These are phyloP conservation scores for Malurus elegans DNA, from an alignment of 2,113 vertebrate species.

Conservation along the genomic window DNA sequence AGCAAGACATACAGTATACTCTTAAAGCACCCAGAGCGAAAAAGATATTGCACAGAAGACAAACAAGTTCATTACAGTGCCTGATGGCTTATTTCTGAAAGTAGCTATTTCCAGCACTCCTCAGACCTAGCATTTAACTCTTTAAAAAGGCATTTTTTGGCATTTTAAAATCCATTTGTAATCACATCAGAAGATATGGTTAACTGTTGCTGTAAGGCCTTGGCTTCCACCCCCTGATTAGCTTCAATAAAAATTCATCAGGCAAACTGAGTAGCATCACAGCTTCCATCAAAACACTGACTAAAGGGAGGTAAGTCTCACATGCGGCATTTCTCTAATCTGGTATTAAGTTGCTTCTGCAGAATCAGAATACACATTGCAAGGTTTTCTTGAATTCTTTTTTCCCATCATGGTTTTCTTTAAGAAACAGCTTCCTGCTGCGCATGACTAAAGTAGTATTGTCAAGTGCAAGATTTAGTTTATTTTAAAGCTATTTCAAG, in stretches of 20 bases:
- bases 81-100: slow-evolving; percentile 58
- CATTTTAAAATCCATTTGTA: slow-evolving; percentile 63
- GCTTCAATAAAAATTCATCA: slow-evolving; percentile 10
- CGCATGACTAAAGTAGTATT: neutral
- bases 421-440: neutral
- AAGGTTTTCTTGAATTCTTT: neutral
- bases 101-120: slow-evolving; percentile 46
- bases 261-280: slow-evolving; percentile 41
- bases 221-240: slow-evolving; percentile 21
- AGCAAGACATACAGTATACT: slow-evolving; percentile 68
- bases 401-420: neutral
- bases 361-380: neutral
- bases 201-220: slow-evolving; percentile 57
- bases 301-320: neutral
- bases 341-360: neutral
- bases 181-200: slow-evolving; percentile 36
- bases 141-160: slow-evolving; percentile 69
- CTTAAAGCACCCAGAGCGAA: slow-evolving; percentile 68
- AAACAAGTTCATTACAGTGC: slow-evolving; percentile 65
- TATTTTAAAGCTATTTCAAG: slow-evolving; percentile 1
- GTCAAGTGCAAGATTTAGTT: neutral
- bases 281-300: slow-evolving; percentile 30
- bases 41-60: slow-evolving; percentile 75
- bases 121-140: slow-evolving; percentile 55
- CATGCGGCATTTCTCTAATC: neutral